Evolutionary conservation across 2,888 invertebrate genomes (phyloP), one percentile per base, ranked within the genome.

Genomic region (Ectemnius lituratus): DNA sequence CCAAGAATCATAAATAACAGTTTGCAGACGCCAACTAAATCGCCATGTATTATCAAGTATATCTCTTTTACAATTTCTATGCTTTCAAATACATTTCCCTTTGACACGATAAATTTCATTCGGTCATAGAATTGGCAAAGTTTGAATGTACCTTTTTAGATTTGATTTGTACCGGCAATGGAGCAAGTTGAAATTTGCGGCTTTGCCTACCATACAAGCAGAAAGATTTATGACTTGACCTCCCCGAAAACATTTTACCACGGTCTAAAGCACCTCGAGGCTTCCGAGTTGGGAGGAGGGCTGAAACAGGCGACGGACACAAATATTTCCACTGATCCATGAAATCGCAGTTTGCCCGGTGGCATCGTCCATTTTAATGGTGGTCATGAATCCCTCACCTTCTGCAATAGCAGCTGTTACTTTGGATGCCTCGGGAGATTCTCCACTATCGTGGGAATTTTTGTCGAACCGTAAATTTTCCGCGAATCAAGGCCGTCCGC

Each of bases 391-490:
- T 67, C 46, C 45, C 18, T 59, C 28, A 64, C 37, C 16, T 69
- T 27, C 16, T 45, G 3, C 28, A 28, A 66, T n/a, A 2, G 13
- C 56, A 28, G 56, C 11, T 18, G 5, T 13, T 45, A 11, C 16
- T 4, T n/a, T 14, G 16, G 57, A 16, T 1, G 8, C 18, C 20
- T 63, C 46, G 11, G 11, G 45, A 45, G 61, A 18, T 45, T 52
- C 62, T 59, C 14, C n/a, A 16, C 52, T 57, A 23, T 56, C 81
- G 77, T 81, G 81, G 69, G 75, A 82, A 75, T 71, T 79, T 65
- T 56, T 58, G 67, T 72, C 61, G 73, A 76, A 67, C 76, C 74
- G 75, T 71, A 74, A 81, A 79, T 81, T 81, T 81, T 76, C 67
- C 75, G 49, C 66, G 63, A 81, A 75, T 77, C 77, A 77, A 74